These are phyloP conservation scores for Zelleria hepariella DNA, from an alignment of 2,888 invertebrate species.

Conservation along the genomic window DNA sequence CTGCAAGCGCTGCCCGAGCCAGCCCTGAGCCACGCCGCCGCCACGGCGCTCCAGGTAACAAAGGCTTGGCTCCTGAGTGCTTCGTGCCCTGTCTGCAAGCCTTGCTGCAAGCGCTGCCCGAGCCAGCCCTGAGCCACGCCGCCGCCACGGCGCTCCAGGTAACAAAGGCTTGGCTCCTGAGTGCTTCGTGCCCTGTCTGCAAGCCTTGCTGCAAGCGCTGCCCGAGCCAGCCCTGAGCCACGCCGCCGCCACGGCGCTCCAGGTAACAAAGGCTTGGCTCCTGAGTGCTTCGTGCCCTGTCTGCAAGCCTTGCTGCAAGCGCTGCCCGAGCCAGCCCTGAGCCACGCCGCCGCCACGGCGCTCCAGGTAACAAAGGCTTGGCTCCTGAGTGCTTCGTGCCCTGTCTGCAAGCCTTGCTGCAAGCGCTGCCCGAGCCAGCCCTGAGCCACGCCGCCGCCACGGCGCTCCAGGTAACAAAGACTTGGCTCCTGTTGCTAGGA, in stretches of 20 bases:
- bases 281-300: too few relatives aligned
- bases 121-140: slow-evolving; percentile 77
- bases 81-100: too few relatives aligned
- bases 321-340: slow-evolving; percentile 64
- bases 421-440: slow-evolving; percentile 39
- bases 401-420: neutral
- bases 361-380: slow-evolving; percentile 74
- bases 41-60: slow-evolving; percentile 80
- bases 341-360: slow-evolving; percentile 85
- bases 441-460: slow-evolving; percentile 85
- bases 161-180: neutral
- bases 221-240: slow-evolving; percentile 74
- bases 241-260: slow-evolving; percentile 87
- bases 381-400: too few relatives aligned
- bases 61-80: neutral
- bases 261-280: slow-evolving; percentile 59
- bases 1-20: slow-evolving; percentile 80
- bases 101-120: neutral
- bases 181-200: too few relatives aligned
- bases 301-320: neutral
- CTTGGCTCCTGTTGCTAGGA: slow-evolving; percentile 84
- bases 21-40: slow-evolving; percentile 84
- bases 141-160: slow-evolving; percentile 87
- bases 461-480: slow-evolving; percentile 76
- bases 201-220: neutral